A percentile compares a stretch with the other conserved stretches of the same genome.
phyloP scores from a whole-genome alignment of 2,888 invertebrate genomes.

The Drosophila recens region DNA sequence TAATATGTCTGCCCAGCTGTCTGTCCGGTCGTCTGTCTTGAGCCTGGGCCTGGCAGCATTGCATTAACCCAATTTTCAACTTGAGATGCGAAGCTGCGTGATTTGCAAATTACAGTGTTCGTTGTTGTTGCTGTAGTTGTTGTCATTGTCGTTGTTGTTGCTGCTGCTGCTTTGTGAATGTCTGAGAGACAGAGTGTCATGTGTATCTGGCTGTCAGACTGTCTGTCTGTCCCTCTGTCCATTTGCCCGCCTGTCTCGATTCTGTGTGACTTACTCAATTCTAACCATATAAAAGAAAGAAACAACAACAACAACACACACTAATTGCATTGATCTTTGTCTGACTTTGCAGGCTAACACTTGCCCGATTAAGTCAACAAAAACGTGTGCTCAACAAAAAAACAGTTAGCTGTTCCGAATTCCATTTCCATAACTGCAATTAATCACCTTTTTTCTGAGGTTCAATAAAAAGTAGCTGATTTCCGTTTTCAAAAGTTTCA shows the following conservation, averaged over 20 bases:
- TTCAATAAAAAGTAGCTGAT: neutral
- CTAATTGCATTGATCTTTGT: slow-evolving; percentile 56
- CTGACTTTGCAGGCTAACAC: slow-evolving; percentile 21
- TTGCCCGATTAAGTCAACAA: slow-evolving; percentile 17
- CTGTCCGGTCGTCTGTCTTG: slow-evolving; percentile 18
- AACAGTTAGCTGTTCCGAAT: slow-evolving; percentile 18
- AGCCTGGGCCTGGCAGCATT: slow-evolving; percentile 60
- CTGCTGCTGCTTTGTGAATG: slow-evolving; percentile 16
- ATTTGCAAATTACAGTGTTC: slow-evolving; percentile 74
- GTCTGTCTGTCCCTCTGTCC: slow-evolving; percentile 7
- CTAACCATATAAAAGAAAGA: slow-evolving; percentile 22
- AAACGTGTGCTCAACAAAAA: slow-evolving; percentile 2
- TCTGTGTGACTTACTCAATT: slow-evolving; percentile 57
- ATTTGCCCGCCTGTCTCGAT: slow-evolving; percentile 7
- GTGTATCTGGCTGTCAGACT: slow-evolving; percentile 17
- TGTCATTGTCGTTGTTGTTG: slow-evolving; percentile 22
- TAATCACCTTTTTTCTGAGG: slow-evolving; percentile 5
- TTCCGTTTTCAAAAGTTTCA: slow-evolving; percentile 11
- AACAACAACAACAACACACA: slow-evolving; percentile 8
- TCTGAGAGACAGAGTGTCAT: slow-evolving; percentile 49
- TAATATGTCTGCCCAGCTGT: slow-evolving; percentile 61
- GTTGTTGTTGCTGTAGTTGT: slow-evolving; percentile 6
- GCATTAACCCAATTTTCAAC: slow-evolving; percentile 80
- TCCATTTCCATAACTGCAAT: slow-evolving; percentile 10
- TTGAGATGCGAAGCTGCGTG: slow-evolving; percentile 80